Evolutionary conservation across 2,888 invertebrate genomes (phyloP), one percentile per base, ranked within the genome.

Genomic region (Cantharis flavilabris): DNA sequence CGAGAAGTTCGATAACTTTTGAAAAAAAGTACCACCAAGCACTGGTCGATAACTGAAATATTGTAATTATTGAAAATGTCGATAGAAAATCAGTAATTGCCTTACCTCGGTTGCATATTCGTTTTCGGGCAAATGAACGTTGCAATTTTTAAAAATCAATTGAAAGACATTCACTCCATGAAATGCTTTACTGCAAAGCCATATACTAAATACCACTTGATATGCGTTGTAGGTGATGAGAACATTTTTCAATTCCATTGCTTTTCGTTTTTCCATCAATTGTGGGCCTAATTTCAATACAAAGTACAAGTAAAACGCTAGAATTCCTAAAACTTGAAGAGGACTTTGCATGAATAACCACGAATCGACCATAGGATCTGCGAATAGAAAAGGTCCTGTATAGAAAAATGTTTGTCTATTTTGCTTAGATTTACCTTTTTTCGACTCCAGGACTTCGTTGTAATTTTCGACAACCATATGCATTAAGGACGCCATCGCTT

Each of bases 141-240:
- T 20, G 75, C 81, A 81, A 78, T 79, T 33, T 79, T 80, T 64
- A 62, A 80, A 73, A 14, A 78, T n/a, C 20, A 73, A 10, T n/a
- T 33, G 18, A 18, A 78, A 72, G 10, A 26, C 28, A 69, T 75
- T 71, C 7, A 69, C 73, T 10, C 72, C 74, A 13, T 30, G 63
- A 65, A 82, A 80, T 5, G 80, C 81, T 86, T 90, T 88, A 20
- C 89, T 86, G 79, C 91, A 90, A 82, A 97, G 89, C 90, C 92
- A 97, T 13, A 93, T 87, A 84, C 97, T 97, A 88, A 97, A 94
- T 13, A 95, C 69, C 5, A 98, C 97, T 91, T 98, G 97, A 74
- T 94, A 93, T n/a, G 94, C 91, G 86, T 98, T 98, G 88, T 98
- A 98, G 0, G 91, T 85, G 16, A 96, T 91, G 85, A 97, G 91